Evolutionary conservation across 2,797 vertebrate genomes (phyloP).

Genomic region (Darevskia mixta): DNA sequence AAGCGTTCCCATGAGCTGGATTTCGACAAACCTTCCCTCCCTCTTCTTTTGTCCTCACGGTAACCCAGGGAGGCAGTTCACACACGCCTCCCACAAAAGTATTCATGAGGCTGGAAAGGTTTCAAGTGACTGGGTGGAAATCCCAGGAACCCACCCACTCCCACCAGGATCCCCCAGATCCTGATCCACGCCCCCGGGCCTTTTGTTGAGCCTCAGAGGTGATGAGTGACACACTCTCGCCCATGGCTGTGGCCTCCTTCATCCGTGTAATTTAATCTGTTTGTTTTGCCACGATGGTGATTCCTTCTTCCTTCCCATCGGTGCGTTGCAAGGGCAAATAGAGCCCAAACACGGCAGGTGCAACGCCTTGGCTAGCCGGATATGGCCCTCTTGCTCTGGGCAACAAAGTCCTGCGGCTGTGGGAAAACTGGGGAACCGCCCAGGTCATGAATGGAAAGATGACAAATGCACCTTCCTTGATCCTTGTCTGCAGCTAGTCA

Average conservation of each 20-base stretch:
- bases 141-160: neutral
- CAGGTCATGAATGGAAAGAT: neutral
- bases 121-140: neutral
- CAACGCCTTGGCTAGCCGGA: neutral
- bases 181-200: neutral
- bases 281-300: constrained; percentile 9
- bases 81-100: neutral
- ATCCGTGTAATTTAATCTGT: constrained; percentile 18
- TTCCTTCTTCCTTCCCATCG: constrained; percentile 1
- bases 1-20: neutral
- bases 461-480: neutral
- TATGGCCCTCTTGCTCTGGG: neutral
- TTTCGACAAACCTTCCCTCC: no score
- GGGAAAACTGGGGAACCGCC: constrained; percentile 7
- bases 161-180: constrained; percentile 35
- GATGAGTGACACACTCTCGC: neutral
- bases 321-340: constrained; percentile 26
- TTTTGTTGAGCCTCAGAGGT: constrained; percentile 6
- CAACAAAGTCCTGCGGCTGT: neutral
- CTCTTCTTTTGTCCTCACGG: neutral
- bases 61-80: neutral
- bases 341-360: constrained; percentile 20
- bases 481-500: neutral
- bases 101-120: neutral
- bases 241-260: neutral